Conservation (phyloP, 2,888 invertebrate genomes). For the Xestia ashworthii region DNA sequence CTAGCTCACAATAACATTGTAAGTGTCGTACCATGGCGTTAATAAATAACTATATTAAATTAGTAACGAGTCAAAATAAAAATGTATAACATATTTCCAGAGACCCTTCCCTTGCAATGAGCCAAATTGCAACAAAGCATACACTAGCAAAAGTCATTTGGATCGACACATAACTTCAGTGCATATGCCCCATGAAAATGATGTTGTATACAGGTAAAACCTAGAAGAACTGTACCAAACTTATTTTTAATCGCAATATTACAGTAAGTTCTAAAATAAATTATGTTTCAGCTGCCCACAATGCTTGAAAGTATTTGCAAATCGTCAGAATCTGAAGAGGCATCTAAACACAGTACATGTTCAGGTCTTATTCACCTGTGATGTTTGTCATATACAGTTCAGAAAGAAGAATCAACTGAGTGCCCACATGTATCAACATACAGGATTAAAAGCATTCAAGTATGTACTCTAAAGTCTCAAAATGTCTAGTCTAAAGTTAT, state of each 20-base stretch:
- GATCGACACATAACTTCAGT: conserved; percentile 90
- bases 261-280: not conserved
- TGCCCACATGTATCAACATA: conserved; percentile 90
- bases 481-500: not conserved
- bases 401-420: conserved; percentile 90
- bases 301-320: conserved; percentile 89
- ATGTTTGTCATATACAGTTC: conserved; percentile 88
- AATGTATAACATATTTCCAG: conserved; percentile 76
- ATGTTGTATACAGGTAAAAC: conserved; percentile 79
- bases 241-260: too few species aligned
- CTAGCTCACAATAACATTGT: conserved; percentile 91
- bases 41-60: not conserved
- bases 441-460: conserved; percentile 86
- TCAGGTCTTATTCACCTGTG: conserved; percentile 84
- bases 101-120: conserved; percentile 90
- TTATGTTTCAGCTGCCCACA: conserved; percentile 81
- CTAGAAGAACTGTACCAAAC: not conserved
- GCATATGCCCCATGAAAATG: conserved; percentile 80
- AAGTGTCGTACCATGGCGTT: conserved; percentile 67
- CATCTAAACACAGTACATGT: conserved; percentile 89
- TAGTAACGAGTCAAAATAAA: not conserved
- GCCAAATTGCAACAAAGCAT: conserved; percentile 91
- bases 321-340: conserved; percentile 90
- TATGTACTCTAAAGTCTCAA: conserved; percentile 61
- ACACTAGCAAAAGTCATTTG: conserved; percentile 91